These are phyloP conservation scores for Tenodera sinensis DNA, from an alignment of 2,888 invertebrate genomes.

Conservation along the genomic window DNA sequence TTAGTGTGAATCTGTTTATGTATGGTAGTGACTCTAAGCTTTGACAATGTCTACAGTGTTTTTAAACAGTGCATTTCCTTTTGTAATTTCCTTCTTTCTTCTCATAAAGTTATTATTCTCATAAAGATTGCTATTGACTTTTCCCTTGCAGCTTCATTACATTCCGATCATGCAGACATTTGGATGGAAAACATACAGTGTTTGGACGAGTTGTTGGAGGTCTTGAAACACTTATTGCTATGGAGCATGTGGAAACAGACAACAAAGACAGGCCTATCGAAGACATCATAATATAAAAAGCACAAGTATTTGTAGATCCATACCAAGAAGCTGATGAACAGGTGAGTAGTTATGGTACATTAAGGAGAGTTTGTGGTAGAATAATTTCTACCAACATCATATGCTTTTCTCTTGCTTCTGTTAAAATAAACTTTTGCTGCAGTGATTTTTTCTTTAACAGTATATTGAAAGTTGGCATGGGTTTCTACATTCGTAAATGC, in stretches of 20 bases:
- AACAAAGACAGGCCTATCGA: conserved; percentile 90
- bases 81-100: neutral
- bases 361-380: too few relatives aligned
- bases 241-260: conserved; percentile 91
- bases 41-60: neutral
- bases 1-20: too few relatives aligned
- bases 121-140: neutral
- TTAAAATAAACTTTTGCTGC: too few relatives aligned
- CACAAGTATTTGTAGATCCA: conserved; percentile 91
- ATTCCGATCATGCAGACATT: conserved; percentile 90
- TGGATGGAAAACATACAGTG: conserved; percentile 95
- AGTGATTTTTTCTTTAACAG: too few relatives aligned
- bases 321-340: conserved; percentile 90
- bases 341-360: conserved; percentile 44
- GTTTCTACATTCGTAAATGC: too few relatives aligned
- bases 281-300: conserved; percentile 76
- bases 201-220: conserved; percentile 98
- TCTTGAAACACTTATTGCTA: conserved; percentile 81
- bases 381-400: too few relatives aligned
- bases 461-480: too few relatives aligned
- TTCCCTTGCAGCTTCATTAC: conserved; percentile 81
- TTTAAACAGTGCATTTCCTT: neutral
- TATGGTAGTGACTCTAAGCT: too few relatives aligned
- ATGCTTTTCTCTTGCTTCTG: too few relatives aligned
- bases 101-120: neutral